phyloP scores from a whole-genome alignment of 2,888 invertebrate species.

The Crepidodera aurea region DNA sequence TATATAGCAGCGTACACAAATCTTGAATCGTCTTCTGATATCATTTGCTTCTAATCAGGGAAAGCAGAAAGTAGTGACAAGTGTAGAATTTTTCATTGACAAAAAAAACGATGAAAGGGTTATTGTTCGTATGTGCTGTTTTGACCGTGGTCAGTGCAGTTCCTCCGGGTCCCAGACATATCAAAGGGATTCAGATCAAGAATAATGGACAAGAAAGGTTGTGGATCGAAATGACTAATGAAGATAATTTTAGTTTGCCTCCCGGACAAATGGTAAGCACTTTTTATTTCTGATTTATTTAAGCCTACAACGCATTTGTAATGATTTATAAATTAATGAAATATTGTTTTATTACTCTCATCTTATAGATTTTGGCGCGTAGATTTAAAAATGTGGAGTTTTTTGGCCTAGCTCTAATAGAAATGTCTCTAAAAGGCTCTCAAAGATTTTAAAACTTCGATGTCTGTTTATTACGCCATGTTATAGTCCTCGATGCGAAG shows the following conservation, averaged over 20 bases:
- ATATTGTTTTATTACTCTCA: too few relatives aligned
- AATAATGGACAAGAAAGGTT: slow-evolving; percentile 35
- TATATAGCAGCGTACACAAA: slow-evolving; percentile 12
- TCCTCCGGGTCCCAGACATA: slow-evolving; percentile 17
- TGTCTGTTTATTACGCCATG: too few relatives aligned
- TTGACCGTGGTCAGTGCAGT: slow-evolving; percentile 13
- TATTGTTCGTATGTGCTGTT: slow-evolving; percentile 25
- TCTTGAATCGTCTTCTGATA: not conserved
- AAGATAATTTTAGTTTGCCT: slow-evolving; percentile 36
- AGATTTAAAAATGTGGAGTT: too few relatives aligned
- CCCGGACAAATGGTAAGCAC: slow-evolving; percentile 40
- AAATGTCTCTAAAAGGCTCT: too few relatives aligned
- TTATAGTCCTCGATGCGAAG: too few relatives aligned
- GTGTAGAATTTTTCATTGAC: too few relatives aligned
- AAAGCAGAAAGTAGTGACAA: not conserved
- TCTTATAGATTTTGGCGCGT: too few relatives aligned
- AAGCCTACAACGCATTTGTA: too few relatives aligned
- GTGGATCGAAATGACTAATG: slow-evolving; percentile 40
- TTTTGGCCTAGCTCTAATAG: too few relatives aligned
- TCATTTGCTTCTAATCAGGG: not conserved
- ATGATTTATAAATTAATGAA: too few relatives aligned
- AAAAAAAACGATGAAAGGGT: not conserved
- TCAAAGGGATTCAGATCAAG: slow-evolving; percentile 40
- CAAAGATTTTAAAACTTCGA: too few relatives aligned
- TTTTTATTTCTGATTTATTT: too few relatives aligned